Percentiles rank a stretch among this genome's conserved stretches.
These are phyloP conservation scores for Palythoa caribaeorum DNA, from an alignment of 92 coral and sea anemone species.

Conservation along the genomic window DNA sequence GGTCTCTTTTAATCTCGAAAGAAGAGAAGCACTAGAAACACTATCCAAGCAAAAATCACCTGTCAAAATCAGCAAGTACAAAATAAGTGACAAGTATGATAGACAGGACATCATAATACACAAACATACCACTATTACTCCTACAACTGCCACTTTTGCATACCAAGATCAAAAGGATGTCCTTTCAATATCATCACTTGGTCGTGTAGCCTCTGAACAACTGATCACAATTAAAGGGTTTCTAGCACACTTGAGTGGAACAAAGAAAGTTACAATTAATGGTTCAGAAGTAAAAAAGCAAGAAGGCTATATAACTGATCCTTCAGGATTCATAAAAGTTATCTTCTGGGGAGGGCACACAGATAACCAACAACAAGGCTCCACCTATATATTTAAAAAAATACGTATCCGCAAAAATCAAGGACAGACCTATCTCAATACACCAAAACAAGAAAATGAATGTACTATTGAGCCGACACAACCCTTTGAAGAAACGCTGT, in stretches of 20 bases:
- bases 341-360: slow-evolving; percentile 74
- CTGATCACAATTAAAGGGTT: slow-evolving; percentile 68
- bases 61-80: slow-evolving; percentile 38
- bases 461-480: slow-evolving; percentile 64
- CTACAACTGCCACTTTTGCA: slow-evolving; percentile 51
- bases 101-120: slow-evolving; percentile 49
- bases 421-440: slow-evolving; percentile 64
- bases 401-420: slow-evolving; percentile 29
- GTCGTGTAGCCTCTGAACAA: slow-evolving; percentile 59
- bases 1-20: slow-evolving; percentile 49
- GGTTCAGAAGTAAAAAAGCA: slow-evolving; percentile 61
- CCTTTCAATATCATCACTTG: slow-evolving; percentile 54
- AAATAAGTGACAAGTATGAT: slow-evolving; percentile 49
- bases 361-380: slow-evolving; percentile 56
- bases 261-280: slow-evolving; percentile 56
- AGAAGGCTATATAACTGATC: slow-evolving; percentile 64
- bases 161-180: slow-evolving; percentile 59
- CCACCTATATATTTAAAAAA: slow-evolving; percentile 31
- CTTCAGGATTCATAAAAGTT: slow-evolving; percentile 70
- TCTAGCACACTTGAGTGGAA: slow-evolving; percentile 43
- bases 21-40: slow-evolving; percentile 29
- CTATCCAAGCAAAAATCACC: slow-evolving; percentile 51
- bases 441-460: slow-evolving; percentile 67
- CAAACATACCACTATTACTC: slow-evolving; percentile 49
- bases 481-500: slow-evolving; percentile 60